Conservation (phyloP, 2,888 invertebrate genomes). For the Netelia melanura region DNA sequence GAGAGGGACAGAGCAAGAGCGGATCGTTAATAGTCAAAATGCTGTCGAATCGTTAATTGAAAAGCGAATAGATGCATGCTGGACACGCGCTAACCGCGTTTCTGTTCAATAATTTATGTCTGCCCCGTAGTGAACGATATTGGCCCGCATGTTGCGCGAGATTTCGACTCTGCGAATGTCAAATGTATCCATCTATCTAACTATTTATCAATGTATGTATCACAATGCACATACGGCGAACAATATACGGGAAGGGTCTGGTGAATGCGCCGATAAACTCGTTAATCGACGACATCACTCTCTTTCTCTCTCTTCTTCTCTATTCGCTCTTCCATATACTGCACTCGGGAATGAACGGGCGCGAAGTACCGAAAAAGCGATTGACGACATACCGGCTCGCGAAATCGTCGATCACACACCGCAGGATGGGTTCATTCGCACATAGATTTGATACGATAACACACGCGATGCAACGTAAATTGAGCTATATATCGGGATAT, state of each 20-base stretch:
- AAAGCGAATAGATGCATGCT: slow-evolving; percentile 17
- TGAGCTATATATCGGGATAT: slow-evolving; percentile 6
- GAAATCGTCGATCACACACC: slow-evolving; percentile 16
- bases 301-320: not conserved
- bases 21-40: slow-evolving; percentile 2
- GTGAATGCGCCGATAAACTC: slow-evolving; percentile 56
- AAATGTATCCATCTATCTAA: slow-evolving; percentile 38
- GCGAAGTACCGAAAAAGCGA: slow-evolving; percentile 15
- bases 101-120: slow-evolving; percentile 45
- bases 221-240: slow-evolving; percentile 10
- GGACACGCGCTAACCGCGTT: slow-evolving; percentile 8
- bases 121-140: not conserved
- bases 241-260: slow-evolving; percentile 53
- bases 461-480: not conserved
- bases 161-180: slow-evolving; percentile 23
- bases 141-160: not conserved
- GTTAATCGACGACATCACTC: slow-evolving; percentile 54
- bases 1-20: not conserved
- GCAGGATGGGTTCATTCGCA: slow-evolving; percentile 12
- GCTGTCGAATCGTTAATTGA: slow-evolving; percentile 41
- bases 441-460: slow-evolving; percentile 15
- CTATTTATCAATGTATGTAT: slow-evolving; percentile 4
- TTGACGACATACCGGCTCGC: slow-evolving; percentile 20
- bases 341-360: slow-evolving; percentile 19
- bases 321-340: not conserved